Percentiles rank a stretch among this genome's conserved stretches.
Evolutionary conservation across 1,140 invertebrate species (phyloP).

Genomic region (Dufourea novaeangliae): DNA sequence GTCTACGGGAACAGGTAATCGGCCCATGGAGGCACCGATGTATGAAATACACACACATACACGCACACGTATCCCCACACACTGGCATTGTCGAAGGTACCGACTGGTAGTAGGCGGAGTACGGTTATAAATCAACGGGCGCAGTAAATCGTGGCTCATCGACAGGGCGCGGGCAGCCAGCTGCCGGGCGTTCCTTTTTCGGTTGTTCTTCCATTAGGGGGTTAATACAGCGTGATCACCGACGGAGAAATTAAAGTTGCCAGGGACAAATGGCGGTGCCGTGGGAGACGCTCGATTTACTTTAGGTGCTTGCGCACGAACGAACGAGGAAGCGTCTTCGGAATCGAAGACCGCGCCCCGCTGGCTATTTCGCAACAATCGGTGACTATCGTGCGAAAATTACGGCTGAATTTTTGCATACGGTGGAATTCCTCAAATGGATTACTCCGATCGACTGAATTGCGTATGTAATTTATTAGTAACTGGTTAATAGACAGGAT

Average conservation of each 20-base stretch:
- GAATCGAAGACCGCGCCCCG: not conserved
- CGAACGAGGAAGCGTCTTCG: not conserved
- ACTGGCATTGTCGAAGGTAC: too few species aligned
- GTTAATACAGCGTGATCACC: slow-evolving; percentile 50
- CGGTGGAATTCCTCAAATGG: not conserved
- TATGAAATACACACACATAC: not conserved
- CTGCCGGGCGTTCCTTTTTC: slow-evolving; percentile 38
- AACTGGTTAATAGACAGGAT: too few species aligned
- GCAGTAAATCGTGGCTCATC: slow-evolving; percentile 56
- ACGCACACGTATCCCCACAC: not conserved
- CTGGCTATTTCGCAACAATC: not conserved
- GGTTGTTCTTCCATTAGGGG: slow-evolving; percentile 34
- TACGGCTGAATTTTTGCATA: not conserved
- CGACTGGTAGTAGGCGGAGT: slow-evolving; percentile 2
- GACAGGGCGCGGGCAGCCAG: slow-evolving; percentile 36
- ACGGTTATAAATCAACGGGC: slow-evolving; percentile 51
- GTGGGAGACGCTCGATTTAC: slow-evolving; percentile 11
- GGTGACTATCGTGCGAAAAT: not conserved
- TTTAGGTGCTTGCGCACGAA: not conserved
- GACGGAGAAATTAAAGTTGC: slow-evolving; percentile 47
- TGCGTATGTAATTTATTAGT: too few species aligned
- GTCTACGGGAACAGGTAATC: not conserved
- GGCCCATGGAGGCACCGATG: not conserved
- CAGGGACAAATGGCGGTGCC: slow-evolving; percentile 32
- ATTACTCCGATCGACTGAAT: not conserved